Conservation (phyloP, 2,797 vertebrate species). For the Rallus crepitans region DNA sequence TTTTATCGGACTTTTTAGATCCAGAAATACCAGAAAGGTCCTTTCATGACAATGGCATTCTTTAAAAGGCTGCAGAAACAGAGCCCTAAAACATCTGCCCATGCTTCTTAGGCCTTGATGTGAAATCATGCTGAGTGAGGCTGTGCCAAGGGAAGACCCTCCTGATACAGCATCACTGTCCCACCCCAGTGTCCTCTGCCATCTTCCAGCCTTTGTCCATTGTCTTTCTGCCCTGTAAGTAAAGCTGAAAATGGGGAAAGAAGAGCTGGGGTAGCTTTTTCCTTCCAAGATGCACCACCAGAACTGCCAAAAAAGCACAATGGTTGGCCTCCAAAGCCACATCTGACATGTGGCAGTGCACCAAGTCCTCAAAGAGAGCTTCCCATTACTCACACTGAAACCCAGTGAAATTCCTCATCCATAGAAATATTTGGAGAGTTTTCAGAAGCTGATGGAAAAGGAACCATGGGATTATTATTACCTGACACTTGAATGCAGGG, state of each 20-base stretch:
- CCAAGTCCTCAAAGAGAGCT: neutral
- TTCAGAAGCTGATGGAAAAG: neutral
- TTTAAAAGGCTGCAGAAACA: neutral
- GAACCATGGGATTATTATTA: neutral
- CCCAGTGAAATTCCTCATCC: neutral
- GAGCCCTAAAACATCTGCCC: neutral
- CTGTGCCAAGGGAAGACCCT: neutral
- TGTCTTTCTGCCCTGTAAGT: neutral
- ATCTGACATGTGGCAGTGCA: fast-evolving
- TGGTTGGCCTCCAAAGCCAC: neutral
- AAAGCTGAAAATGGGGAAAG: neutral
- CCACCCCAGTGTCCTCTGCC: neutral
- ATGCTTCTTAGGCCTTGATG: neutral
- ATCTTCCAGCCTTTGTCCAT: neutral
- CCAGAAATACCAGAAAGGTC: neutral
- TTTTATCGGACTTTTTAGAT: neutral
- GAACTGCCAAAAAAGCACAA: neutral
- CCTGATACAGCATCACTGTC: neutral
- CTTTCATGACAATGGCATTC: neutral
- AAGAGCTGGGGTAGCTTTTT: neutral
- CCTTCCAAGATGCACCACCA: neutral
- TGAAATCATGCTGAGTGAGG: neutral
- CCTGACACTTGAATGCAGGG: neutral
- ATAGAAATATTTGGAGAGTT: neutral
- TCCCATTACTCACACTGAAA: neutral